A percentile compares a stretch with the other conserved stretches of the same genome.
These are phyloP conservation scores for Thripadectes ignobilis DNA, from an alignment of 2,797 vertebrate species.

Conservation along the genomic window DNA sequence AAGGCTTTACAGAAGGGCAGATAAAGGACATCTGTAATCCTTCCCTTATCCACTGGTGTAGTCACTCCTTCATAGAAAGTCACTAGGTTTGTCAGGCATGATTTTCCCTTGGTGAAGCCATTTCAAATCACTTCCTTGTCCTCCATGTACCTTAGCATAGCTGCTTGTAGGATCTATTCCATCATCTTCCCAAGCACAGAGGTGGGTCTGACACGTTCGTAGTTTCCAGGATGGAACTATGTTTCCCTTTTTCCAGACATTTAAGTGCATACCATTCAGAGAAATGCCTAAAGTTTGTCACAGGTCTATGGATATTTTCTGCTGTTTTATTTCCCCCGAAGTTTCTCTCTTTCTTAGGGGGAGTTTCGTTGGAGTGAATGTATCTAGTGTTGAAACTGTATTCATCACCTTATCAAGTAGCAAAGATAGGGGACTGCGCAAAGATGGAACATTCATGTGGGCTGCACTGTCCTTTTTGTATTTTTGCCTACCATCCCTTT, in stretches of 20 bases:
- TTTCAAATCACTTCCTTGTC: not conserved
- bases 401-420: not conserved
- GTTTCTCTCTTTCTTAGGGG: not conserved
- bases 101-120: not conserved
- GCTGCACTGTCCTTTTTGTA: not conserved
- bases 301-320: not conserved
- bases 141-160: not conserved
- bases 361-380: accelerated
- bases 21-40: not conserved
- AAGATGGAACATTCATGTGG: not conserved
- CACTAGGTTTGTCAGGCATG: not conserved
- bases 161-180: not conserved
- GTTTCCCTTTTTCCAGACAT: not conserved
- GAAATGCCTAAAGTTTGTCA: not conserved
- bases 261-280: not conserved
- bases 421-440: not conserved
- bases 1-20: not conserved
- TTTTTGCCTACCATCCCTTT: not conserved
- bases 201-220: accelerated
- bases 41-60: not conserved
- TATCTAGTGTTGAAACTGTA: not conserved
- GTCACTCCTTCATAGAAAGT: not conserved
- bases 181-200: no score
- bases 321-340: not conserved
- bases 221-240: not conserved